phyloP scores from a whole-genome alignment of 1,140 invertebrate species.

The Cydia strobilella region DNA sequence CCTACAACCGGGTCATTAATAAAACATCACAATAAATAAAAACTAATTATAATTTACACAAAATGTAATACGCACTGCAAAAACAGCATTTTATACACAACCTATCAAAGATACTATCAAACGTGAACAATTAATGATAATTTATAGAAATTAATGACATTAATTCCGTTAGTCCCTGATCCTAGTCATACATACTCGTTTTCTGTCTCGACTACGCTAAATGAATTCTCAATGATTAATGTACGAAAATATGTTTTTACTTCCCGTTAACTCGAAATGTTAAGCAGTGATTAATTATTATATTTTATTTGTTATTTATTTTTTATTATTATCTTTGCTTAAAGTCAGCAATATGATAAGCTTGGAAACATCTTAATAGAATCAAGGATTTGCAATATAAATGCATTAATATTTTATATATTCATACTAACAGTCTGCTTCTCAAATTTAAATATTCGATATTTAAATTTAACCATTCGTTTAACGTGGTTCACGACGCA shows the following conservation, averaged over 20 bases:
- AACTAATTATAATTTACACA: slow-evolving; percentile 58
- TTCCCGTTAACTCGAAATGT: slow-evolving; percentile 33
- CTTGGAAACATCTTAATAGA: slow-evolving; percentile 39
- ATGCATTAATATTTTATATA: slow-evolving; percentile 68
- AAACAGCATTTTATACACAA: slow-evolving; percentile 61
- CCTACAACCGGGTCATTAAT: slow-evolving; percentile 40
- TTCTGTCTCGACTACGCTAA: slow-evolving; percentile 7
- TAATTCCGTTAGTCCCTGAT: slow-evolving; percentile 37
- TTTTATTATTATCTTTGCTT: slow-evolving; percentile 33
- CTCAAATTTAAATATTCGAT: slow-evolving; percentile 17
- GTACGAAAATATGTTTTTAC: slow-evolving; percentile 41
- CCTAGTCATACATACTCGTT: slow-evolving; percentile 35
- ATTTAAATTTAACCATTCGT: slow-evolving; percentile 28
- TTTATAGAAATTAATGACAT: slow-evolving; percentile 35
- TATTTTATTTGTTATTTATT: slow-evolving; percentile 9
- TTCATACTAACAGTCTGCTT: slow-evolving; percentile 41
- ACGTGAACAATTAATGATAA: slow-evolving; percentile 35
- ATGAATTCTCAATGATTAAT: slow-evolving; percentile 24
- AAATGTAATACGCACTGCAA: slow-evolving; percentile 42
- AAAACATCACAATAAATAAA: slow-evolving; percentile 71
- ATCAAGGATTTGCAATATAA: slow-evolving; percentile 65
- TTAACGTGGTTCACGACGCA: not conserved
- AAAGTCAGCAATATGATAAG: slow-evolving; percentile 35
- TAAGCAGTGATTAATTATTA: slow-evolving; percentile 34
- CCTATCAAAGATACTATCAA: slow-evolving; percentile 46